These are phyloP conservation scores for Actinia equina DNA, from an alignment of 64 coral and sea anemone genomes.

Conservation along the genomic window DNA sequence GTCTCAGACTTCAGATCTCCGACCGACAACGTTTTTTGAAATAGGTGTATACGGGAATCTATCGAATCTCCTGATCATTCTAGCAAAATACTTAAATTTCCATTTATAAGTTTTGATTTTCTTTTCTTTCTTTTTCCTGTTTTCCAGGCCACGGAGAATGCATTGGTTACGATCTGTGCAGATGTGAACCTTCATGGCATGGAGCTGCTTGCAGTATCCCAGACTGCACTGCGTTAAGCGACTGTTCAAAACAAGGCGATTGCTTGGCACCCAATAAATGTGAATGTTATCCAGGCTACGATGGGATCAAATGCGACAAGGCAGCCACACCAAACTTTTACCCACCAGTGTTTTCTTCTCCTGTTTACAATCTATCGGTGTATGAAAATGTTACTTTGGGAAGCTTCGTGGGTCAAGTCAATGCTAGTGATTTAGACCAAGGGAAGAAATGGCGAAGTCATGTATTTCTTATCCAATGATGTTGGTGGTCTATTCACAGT, in stretches of 20 bases:
- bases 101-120: too few species aligned
- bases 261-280: constrained; percentile 66
- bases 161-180: constrained; percentile 43
- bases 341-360: constrained; percentile 45
- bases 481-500: constrained; percentile 28
- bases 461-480: constrained; percentile 33
- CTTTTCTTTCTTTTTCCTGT: neutral
- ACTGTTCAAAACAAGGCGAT: constrained; percentile 67
- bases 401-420: constrained; percentile 34
- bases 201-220: constrained; percentile 54
- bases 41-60: too few species aligned
- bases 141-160: constrained; percentile 59
- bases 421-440: constrained; percentile 66
- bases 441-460: constrained; percentile 55
- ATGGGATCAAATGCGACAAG: constrained; percentile 47
- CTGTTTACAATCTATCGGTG: constrained; percentile 50
- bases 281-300: constrained; percentile 55
- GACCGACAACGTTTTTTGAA: too few species aligned
- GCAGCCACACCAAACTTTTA: constrained; percentile 44
- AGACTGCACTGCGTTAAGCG: constrained; percentile 50
- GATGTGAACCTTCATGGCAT: constrained; percentile 53
- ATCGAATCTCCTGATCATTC: neutral
- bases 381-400: constrained; percentile 47
- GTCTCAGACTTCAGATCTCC: too few species aligned
- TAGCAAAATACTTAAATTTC: too few species aligned